Base-by-base conservation (phyloP, 1,140 invertebrate genomes). In the Drosophila mayri region DNA sequence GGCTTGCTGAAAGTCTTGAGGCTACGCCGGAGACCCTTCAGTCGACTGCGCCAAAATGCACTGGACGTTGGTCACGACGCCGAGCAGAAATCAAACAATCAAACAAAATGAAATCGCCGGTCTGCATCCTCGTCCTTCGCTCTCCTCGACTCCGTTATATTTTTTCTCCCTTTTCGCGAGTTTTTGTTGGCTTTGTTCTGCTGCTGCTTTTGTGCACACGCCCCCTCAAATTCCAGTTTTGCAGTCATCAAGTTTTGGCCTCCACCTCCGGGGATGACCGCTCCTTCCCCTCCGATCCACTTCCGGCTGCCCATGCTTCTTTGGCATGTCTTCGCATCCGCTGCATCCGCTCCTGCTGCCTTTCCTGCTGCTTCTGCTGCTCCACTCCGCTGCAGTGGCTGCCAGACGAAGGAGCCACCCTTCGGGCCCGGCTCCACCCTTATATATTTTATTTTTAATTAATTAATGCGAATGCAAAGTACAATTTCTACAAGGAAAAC, bases 401-500 rank as follows among this genome's bases (percentile, higher is more conserved):
- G 83, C 79, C 66, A 70, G 66, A 70, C 66, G 66, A 70, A 70
- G 66, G 66, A 84, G 85, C 85, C 81, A 87, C 85, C 80, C 85
- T 84, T 76, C 68, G 64, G 38, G 60, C 46, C 41, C 41, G 16
- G 22, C 25, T 40, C 37, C 50, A 55, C 12, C 73, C 64, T 47
- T 75, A 74, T 83, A 85, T 90, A 90, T 90, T 90, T 90, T 90
- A 90, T 91, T 91, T 91, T 91, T 91, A 91, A 91, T 91, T 91
- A 91, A 91, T 91, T 91, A 91, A 91, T 91, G 90, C 86, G 88
- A 91, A 90, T 86, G 88, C 83, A 91, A 91, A 91, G 88, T 91
- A 91, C 84, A 80, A 82, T 85, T 91, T 91, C 90, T 91, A 91
- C 90, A 91, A 91, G 90, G 87, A 81, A 90, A 90, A 90, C 85